Percentiles rank a stretch among this genome's conserved stretches.
Conservation (phyloP, 2,888 invertebrate genomes). For the Mactromeris polynyma region DNA sequence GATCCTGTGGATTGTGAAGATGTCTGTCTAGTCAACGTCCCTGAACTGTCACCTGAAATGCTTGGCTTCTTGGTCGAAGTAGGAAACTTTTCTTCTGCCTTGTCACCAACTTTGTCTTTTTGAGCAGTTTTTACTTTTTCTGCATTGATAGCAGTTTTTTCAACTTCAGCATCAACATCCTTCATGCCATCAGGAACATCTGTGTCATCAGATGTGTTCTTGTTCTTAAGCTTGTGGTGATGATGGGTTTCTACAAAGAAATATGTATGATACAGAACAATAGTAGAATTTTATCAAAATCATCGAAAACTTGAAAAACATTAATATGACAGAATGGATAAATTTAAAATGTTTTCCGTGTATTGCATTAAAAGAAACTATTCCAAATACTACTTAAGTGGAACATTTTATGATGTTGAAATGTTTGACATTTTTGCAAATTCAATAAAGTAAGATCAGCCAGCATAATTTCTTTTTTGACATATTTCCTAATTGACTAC, state of each 20-base stretch:
- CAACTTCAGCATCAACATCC: neutral
- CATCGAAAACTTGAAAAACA: too few relatives aligned
- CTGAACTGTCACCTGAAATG: neutral
- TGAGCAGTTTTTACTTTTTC: neutral
- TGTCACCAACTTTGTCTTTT: too few relatives aligned
- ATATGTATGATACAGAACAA: neutral
- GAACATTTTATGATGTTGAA: too few relatives aligned
- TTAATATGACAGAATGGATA: too few relatives aligned
- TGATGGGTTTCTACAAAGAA: neutral
- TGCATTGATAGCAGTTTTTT: neutral
- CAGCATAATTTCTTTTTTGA: too few relatives aligned
- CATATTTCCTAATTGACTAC: too few relatives aligned
- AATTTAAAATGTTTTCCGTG: too few relatives aligned
- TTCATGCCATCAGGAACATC: neutral
- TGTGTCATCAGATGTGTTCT: neutral
- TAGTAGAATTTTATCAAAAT: neutral
- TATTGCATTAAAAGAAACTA: too few relatives aligned
- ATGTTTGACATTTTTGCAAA: too few relatives aligned
- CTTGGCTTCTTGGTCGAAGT: neutral
- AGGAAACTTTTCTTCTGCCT: neutral
- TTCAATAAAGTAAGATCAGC: too few relatives aligned
- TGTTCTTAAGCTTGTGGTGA: neutral
- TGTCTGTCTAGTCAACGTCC: neutral
- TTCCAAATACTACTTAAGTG: too few relatives aligned
- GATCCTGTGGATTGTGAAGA: neutral